A percentile compares a stretch with the other conserved stretches of the same genome.
phyloP scores from a whole-genome alignment of 53 echinoderm and acorn worm genomes.

The Antedon mediterranea region DNA sequence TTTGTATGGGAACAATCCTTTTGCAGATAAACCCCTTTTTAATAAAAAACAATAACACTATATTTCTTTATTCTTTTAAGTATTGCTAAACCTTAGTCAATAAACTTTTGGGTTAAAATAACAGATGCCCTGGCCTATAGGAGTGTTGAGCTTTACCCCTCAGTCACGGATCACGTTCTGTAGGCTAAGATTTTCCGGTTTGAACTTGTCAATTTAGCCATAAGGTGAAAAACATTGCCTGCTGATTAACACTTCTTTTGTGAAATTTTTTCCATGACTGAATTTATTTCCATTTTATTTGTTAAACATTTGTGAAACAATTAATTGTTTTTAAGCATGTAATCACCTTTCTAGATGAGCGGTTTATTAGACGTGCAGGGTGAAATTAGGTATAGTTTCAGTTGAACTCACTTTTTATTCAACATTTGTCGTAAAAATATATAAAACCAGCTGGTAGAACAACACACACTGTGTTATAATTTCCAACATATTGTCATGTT shows the following conservation, averaged over 20 bases:
- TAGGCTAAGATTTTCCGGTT: not conserved
- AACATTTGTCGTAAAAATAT: not conserved
- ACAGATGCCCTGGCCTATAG: not conserved
- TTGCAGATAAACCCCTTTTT: not conserved
- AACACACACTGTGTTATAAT: not conserved
- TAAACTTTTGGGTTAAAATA: not conserved
- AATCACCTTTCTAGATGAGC: not conserved
- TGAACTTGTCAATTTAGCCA: not conserved
- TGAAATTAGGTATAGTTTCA: too few species aligned
- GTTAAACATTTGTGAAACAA: not conserved
- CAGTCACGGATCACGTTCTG: not conserved
- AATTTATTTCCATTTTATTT: not conserved
- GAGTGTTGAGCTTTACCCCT: not conserved
- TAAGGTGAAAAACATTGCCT: not conserved
- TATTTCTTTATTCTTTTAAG: not conserved
- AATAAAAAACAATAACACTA: not conserved
- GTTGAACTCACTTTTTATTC: too few species aligned
- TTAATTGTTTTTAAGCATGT: not conserved
- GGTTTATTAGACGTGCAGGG: not conserved
- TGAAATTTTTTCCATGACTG: not conserved
- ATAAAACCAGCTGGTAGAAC: not conserved
- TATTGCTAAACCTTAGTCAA: not conserved
- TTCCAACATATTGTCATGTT: not conserved
- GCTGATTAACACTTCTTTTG: not conserved
- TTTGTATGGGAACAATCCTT: not conserved